These are phyloP conservation scores for Toxotes chatareus DNA, from an alignment of 2,113 vertebrate genomes.

Conservation along the genomic window DNA sequence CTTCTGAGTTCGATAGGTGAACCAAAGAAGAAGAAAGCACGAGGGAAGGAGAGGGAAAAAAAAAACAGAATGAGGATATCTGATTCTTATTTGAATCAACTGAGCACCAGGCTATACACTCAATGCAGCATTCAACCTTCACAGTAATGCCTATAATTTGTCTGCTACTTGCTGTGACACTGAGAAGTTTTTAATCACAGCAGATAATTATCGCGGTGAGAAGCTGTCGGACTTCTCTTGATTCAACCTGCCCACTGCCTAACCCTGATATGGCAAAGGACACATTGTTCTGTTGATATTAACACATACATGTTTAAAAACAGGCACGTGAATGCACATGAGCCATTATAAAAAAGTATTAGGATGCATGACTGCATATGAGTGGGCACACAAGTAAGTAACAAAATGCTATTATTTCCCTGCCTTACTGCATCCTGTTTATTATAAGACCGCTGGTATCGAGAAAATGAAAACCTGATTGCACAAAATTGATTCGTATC, in stretches of 20 bases:
- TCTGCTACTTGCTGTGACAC: constrained; percentile 35
- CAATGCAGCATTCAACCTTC: constrained; percentile 18
- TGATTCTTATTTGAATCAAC: constrained; percentile 30
- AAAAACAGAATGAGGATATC: constrained; percentile 7
- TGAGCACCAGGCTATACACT: not conserved
- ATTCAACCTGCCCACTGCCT: constrained; percentile 2
- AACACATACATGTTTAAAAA: not conserved
- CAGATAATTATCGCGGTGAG: constrained; percentile 47
- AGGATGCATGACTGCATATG: not conserved
- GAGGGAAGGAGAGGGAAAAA: not conserved
- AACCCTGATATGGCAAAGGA: not conserved
- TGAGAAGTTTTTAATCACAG: constrained; percentile 57
- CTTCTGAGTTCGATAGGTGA: constrained; percentile 26
- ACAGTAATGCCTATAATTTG: constrained; percentile 66
- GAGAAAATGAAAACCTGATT: constrained; percentile 21
- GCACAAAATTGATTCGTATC: constrained; percentile 9
- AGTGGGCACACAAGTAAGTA: not conserved
- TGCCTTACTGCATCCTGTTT: not conserved
- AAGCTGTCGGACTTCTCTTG: not conserved
- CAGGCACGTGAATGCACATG: not conserved
- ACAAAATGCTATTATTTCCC: not conserved
- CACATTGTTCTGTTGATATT: not conserved
- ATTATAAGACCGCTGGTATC: not conserved
- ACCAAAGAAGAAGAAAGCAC: not conserved
- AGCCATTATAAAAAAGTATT: not conserved